Base-by-base conservation (phyloP, 2,113 vertebrate genomes). In the Solea senegalensis region DNA sequence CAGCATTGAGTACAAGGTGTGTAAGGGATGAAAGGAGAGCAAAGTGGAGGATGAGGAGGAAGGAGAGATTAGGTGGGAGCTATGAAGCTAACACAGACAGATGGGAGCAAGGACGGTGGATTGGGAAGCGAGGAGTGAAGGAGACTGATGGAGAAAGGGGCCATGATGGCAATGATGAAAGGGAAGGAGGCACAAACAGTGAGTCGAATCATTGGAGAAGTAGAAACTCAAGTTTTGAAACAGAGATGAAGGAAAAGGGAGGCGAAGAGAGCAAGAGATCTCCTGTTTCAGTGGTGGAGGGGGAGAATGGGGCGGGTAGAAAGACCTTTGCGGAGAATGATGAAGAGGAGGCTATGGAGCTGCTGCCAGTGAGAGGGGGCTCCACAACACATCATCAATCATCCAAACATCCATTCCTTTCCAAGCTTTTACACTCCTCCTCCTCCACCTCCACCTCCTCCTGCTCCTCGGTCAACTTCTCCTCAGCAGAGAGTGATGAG, bases 401-500 rank as follows among this genome's bases (percentile, higher is more conserved):
- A 8, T 67, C 80, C 45, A 82, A 83, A 26, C 87, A 90, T 60
- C 81, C 76, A 44, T 72, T 90, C 51, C 81, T 93, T 60, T 90
- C 93, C 63, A 90, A 74, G 57, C 74, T 94, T 16, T 10, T 91
- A 46, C 81, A 90, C 40, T 93, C 92, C 5, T 84, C 92, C 10
- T 89, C 93, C 4, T 88, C 92, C 10, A 88, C 93, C 4, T 88
- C 92, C 15, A 79, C 87, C 5, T 93, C 93, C n/a, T 91, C 91
- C n/a, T 85, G 86, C 7, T 93, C 93, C 54, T 95, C 94, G 39
- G 83, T 94, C 28, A 87, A 74, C 71, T 75, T 89, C 70, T 94
- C 93, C 6, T 94, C 94, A 2, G 88, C 81, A 3, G 93, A 94
- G 65, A 94, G 93, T 1, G 94, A 95, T 5, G 94, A 94, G 0